phyloP scores from a whole-genome alignment of 2,113 vertebrate genomes.

The Silurus glanis region DNA sequence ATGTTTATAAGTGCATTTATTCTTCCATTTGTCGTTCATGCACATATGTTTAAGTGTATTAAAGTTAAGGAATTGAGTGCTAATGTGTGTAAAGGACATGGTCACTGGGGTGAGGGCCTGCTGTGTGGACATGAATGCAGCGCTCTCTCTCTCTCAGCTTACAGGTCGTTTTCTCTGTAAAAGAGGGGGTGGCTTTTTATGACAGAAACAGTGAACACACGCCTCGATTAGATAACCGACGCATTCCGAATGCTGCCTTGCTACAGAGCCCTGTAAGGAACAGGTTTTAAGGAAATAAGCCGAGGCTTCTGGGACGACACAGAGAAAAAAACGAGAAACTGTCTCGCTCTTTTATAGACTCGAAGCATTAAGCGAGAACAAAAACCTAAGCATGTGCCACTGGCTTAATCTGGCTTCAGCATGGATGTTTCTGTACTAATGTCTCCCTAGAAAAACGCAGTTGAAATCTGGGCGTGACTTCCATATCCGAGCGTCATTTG shows the following conservation, averaged over 20 bases:
- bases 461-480: slow-evolving; percentile 3
- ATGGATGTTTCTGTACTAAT: not conserved
- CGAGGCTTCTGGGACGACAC: not conserved
- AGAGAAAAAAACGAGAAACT: not conserved
- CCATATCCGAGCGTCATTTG: slow-evolving; percentile 12
- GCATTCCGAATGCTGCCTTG: slow-evolving; percentile 20
- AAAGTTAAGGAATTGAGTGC: not conserved
- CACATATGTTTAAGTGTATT: not conserved
- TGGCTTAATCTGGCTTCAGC: slow-evolving; percentile 1
- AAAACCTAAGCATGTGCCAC: not conserved
- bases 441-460: slow-evolving; percentile 20
- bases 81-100: not conserved
- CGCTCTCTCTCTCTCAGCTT: slow-evolving; percentile 1
- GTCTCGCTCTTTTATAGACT: not conserved
- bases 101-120: not conserved
- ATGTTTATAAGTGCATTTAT: not conserved
- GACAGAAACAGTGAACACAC: slow-evolving; percentile 19
- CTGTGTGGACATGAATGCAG: not conserved
- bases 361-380: slow-evolving; percentile 8
- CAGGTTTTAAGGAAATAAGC: not conserved
- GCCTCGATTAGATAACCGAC: slow-evolving; percentile 16
- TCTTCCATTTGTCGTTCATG: not conserved
- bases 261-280: not conserved
- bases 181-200: slow-evolving; percentile 23
- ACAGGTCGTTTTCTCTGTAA: slow-evolving; percentile 23